phyloP scores from a whole-genome alignment of 2,113 vertebrate species.

The Willisornis vidua region DNA sequence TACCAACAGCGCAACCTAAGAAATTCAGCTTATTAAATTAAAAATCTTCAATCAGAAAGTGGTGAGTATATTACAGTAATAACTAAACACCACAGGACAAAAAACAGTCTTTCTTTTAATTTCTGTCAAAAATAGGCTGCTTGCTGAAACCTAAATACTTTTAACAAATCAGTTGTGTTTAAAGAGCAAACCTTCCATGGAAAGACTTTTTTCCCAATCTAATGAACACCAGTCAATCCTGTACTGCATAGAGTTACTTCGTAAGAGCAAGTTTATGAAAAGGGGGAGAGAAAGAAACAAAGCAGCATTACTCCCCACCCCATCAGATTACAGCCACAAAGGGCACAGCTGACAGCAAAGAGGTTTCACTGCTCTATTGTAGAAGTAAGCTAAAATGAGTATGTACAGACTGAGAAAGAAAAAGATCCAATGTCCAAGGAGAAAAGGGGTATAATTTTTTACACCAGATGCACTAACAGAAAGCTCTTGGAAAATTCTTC shows the following conservation, averaged over 20 bases:
- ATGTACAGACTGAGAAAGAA: constrained; percentile 11
- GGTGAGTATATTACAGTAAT: not conserved
- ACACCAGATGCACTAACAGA: constrained; percentile 31
- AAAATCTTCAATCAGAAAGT: not conserved
- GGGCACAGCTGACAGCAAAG: constrained; percentile 25
- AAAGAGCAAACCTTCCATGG: not conserved
- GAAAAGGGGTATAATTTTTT: not conserved
- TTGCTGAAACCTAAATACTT: constrained; percentile 2
- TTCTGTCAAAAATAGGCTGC: not conserved
- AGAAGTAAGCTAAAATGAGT: constrained; percentile 7
- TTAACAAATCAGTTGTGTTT: not conserved
- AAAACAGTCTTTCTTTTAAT: not conserved
- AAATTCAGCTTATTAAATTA: constrained; percentile 9
- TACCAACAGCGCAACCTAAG: not conserved
- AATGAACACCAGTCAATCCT: not conserved
- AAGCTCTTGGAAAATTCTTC: constrained; percentile 52
- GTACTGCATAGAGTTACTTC: constrained; percentile 54
- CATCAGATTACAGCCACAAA: not conserved
- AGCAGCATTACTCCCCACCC: constrained; percentile 28
- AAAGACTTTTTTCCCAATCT: not conserved
- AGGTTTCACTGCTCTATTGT: not conserved
- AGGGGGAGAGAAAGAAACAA: not conserved
- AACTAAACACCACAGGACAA: not conserved
- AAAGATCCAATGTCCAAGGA: constrained; percentile 21
- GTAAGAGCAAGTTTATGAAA: constrained; percentile 6